phyloP scores from a whole-genome alignment of 2,888 invertebrate species.

The Dryobota labecula region DNA sequence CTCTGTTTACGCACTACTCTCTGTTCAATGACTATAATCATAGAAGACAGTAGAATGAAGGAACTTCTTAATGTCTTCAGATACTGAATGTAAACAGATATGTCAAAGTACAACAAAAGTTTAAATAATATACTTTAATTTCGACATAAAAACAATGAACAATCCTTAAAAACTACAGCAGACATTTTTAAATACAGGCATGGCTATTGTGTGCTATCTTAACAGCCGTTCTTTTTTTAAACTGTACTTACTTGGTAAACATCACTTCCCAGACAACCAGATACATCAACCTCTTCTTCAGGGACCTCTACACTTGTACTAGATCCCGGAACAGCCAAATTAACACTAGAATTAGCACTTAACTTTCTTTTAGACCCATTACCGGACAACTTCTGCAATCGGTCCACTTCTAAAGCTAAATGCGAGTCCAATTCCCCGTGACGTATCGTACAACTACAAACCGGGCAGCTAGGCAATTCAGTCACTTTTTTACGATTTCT shows the following conservation, averaged over 20 bases:
- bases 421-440: conserved; percentile 96
- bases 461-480: conserved; percentile 95
- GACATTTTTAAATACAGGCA: background rate
- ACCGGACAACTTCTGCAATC: conserved; percentile 81
- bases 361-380: conserved; percentile 81
- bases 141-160: background rate
- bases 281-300: conserved; percentile 82
- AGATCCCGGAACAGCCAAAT: conserved; percentile 67
- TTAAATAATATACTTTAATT: background rate
- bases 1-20: background rate
- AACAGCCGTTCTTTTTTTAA: background rate
- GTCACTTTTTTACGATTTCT: conserved; percentile 91
- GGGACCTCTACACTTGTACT: conserved; percentile 67
- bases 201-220: too few relatives aligned
- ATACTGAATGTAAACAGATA: background rate
- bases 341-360: conserved; percentile 78
- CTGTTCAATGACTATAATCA: background rate
- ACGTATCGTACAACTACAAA: conserved; percentile 96
- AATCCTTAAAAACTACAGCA: background rate
- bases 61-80: background rate
- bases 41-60: background rate
- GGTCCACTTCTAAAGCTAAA: conserved; percentile 93
- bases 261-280: conserved; percentile 85
- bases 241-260: conserved; percentile 81
- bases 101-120: background rate